Base-by-base conservation (phyloP, 35 echinoderm and acorn worm genomes). In the Ophioderma brevispina region DNA sequence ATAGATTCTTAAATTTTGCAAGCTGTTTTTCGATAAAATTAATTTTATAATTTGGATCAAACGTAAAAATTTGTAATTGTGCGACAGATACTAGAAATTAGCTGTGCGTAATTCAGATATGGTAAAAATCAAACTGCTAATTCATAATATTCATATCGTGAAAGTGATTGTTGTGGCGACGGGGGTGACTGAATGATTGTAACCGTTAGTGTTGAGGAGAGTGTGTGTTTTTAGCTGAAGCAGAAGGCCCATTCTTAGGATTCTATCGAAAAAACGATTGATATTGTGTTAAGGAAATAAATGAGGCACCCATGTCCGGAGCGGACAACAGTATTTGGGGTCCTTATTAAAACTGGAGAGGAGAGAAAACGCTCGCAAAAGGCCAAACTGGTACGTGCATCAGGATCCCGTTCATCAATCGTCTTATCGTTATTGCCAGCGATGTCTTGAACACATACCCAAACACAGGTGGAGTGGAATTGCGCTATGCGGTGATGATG, bases 311-410 rank as follows among this genome's bases (percentile, higher is more conserved):
- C 55, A 98, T 98, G 96, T 98, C 93, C 41, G 88, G 77, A 77
- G 90, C 85, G 33, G 96, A 98, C 75, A 92, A 84, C 96, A 98
- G 77, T 90, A 98, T 90, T 93, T 98, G 32, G 96, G 96, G 49
- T 93, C 96, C n/a, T n/a, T n/a, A n/a, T 49, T 98, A 98, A 82
- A n/a, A n/a, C n/a, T n/a, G n/a, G n/a, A 94, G 91, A 55, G 86
- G 95, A 55, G 96, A 98, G 90, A 98, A 98, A 93, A 98, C 96
- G 25, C 96, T 98, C 13, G 96, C 93, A 77, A 98, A 98, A 85
- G 96, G 96, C 25, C 96, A 98, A 84, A 98, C 96, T 34, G 96
- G 96, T 98, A 77, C 78, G 88, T 82, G 41, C 17, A 46, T 46
- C 17, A 8, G 41, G 41, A 46, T n/a, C n/a, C n/a, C n/a, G n/a